Conservation (phyloP, 2,113 vertebrate genomes). For the Cromileptes altivelis region DNA sequence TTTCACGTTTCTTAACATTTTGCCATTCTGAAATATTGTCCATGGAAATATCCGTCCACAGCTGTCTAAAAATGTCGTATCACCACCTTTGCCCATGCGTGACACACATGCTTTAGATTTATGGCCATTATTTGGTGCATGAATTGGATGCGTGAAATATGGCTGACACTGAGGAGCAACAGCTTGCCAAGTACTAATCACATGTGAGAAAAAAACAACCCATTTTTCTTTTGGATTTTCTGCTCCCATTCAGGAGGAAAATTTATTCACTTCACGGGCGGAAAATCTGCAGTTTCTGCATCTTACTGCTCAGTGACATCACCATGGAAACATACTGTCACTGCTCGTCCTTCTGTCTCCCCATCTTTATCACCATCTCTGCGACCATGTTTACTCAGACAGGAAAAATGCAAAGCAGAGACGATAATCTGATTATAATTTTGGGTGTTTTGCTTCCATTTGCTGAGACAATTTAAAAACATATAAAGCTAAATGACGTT, state of each 20-base stretch:
- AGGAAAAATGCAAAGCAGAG: background rate
- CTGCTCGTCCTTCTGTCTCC: background rate
- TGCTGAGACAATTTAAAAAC: background rate
- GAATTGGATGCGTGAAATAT: too few species aligned
- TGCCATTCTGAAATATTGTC: background rate
- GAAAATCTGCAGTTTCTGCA: background rate
- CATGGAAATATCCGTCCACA: background rate
- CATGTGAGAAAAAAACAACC: too few species aligned
- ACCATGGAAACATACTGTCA: conserved; percentile 14
- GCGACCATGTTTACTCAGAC: background rate
- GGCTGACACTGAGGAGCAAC: too few species aligned
- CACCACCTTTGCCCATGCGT: background rate
- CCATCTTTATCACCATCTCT: background rate
- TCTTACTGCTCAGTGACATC: conserved; percentile 7
- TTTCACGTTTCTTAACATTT: too few species aligned
- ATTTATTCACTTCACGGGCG: background rate
- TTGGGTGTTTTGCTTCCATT: background rate
- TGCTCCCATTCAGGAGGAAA: background rate
- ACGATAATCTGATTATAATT: too few species aligned
- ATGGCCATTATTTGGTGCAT: too few species aligned
- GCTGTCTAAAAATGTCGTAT: background rate
- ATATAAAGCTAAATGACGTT: background rate
- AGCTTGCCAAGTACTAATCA: too few species aligned
- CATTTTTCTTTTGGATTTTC: too few species aligned
- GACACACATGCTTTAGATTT: background rate